These are phyloP conservation scores for Sardina pilchardus DNA, from an alignment of 2,113 vertebrate species.

Conservation along the genomic window DNA sequence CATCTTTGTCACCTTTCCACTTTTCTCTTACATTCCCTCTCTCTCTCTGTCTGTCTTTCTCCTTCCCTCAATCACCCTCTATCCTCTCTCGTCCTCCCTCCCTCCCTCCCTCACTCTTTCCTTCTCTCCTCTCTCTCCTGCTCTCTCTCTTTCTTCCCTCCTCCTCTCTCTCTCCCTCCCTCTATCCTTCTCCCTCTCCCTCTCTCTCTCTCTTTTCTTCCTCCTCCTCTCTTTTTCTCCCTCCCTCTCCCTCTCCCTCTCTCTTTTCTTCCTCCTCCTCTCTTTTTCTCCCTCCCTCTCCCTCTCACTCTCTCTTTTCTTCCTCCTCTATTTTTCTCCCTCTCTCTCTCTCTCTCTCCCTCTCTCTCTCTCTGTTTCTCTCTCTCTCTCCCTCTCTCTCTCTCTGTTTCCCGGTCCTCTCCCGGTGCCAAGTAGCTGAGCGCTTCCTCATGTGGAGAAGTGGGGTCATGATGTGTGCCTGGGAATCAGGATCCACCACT, in stretches of 20 bases:
- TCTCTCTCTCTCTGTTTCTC: no score
- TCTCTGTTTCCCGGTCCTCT: background rate
- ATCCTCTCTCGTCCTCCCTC: background rate
- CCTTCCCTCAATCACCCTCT: background rate
- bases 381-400: background rate
- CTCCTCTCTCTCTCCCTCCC: background rate
- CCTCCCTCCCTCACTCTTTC: background rate
- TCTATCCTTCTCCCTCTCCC: background rate
- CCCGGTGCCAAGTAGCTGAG: background rate
- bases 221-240: background rate
- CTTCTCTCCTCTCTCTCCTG: background rate
- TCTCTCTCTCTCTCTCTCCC: background rate
- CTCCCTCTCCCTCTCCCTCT: background rate
- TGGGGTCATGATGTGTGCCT: background rate
- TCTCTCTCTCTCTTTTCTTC: background rate
- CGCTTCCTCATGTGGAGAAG: background rate
- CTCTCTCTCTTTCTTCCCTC: background rate
- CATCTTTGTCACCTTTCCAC: background rate
- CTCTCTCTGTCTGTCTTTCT: background rate
- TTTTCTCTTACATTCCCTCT: background rate
- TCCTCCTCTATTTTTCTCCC: background rate
- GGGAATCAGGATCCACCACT: background rate
- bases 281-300: background rate
- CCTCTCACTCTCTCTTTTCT: background rate
- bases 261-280: background rate